phyloP scores from a whole-genome alignment of 2,888 invertebrate species.

The Drosophila antonietae region DNA sequence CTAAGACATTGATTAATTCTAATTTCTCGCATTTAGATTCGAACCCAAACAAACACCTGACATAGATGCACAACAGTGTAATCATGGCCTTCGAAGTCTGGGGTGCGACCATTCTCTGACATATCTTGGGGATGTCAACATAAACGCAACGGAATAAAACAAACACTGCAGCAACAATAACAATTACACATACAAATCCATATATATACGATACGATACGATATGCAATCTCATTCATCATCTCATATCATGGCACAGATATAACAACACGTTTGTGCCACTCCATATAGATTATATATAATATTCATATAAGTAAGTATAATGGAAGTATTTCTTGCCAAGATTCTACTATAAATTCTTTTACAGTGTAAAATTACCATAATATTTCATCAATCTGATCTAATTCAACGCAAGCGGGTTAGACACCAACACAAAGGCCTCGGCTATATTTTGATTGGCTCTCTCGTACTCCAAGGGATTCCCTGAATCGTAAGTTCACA shows the following conservation, averaged over 20 bases:
- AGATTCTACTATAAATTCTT: not conserved
- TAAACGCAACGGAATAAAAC: slow-evolving; percentile 8
- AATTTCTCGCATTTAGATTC: not conserved
- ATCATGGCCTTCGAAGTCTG: not conserved
- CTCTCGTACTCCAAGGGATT: not conserved
- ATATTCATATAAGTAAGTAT: not conserved
- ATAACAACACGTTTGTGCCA: slow-evolving; percentile 5
- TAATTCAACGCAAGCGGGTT: not conserved
- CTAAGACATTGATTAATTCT: not conserved
- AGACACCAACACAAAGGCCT: fast-evolving
- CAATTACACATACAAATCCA: not conserved
- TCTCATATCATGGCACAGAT: not conserved
- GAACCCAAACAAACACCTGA: not conserved
- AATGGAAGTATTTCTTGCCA: not conserved
- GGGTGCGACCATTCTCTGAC: not conserved
- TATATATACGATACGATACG: no score
- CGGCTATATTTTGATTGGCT: not conserved
- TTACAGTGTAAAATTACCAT: not conserved
- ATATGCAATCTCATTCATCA: not conserved
- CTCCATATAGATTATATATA: slow-evolving; percentile 1
- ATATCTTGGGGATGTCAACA: not conserved
- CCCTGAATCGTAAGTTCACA: not conserved
- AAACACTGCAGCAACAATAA: not conserved
- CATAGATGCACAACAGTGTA: not conserved
- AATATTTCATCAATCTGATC: not conserved